Base-by-base conservation (phyloP, 2,113 vertebrate genomes). In the Hepsetus odoe region DNA sequence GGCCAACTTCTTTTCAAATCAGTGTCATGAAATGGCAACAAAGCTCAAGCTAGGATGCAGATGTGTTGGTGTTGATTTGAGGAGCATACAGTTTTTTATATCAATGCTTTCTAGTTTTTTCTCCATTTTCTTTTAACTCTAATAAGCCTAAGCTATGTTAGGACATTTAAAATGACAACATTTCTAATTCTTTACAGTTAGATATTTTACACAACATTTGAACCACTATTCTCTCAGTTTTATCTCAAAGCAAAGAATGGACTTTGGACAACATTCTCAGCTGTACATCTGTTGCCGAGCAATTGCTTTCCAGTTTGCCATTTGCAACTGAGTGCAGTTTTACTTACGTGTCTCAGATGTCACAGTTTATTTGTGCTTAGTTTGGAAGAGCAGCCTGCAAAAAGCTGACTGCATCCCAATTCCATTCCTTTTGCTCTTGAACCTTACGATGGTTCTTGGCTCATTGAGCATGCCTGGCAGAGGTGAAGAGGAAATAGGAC, bases 381-480 rank as follows among this genome's bases (percentile, higher is more conserved):
- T 4, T 3, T n/a, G 18, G 32, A 30, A 61, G 13, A 32, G 14
- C 26, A 65, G 38, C 32, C 18, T 65, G 22, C 20, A 38, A 65
- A 38, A 22, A 9, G 33, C 61, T 65, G 61, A 65, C 32, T 65
- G 33, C 33, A 38, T n/a, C 20, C 32, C 33, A 40, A 18, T 28
- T 26, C 12, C n/a, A 7, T 4, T 65, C 59, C 18, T 32, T 59
- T 71, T 40, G n/a, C 49, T 72, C 28, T 42, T 87, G 89, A 89
- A 85, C 86, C 51, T 76, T 86, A 81, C 78, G 85, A 81, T 82
- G 11, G 85, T 83, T 89, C 51, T 82, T 75, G 86, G 30, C 86
- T 77, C 51, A 68, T 16, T 9, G 32, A 33, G 20, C 32, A 24
- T 80, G 85, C 80, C 86, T 75, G 14, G 81, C 78, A 83, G 82